These are phyloP conservation scores for Papilio machaon DNA, from an alignment of 1,140 invertebrate genomes.

Conservation along the genomic window DNA sequence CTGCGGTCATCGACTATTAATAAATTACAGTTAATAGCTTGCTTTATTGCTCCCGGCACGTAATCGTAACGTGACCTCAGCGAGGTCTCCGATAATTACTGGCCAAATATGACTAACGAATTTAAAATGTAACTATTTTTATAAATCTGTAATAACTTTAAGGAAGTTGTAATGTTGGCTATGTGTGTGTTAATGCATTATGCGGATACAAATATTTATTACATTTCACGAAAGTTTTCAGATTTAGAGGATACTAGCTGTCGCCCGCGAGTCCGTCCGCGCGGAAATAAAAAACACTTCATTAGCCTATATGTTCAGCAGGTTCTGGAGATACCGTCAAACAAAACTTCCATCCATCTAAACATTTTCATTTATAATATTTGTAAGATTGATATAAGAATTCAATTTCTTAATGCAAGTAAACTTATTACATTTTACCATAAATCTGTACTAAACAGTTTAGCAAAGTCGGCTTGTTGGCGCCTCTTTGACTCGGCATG, in stretches of 20 bases:
- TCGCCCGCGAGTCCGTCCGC: too few relatives aligned
- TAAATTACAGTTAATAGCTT: not conserved
- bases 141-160: not conserved
- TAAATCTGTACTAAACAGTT: not conserved
- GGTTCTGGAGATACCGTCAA: too few relatives aligned
- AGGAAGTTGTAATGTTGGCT: not conserved
- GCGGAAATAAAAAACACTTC: too few relatives aligned
- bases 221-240: too few relatives aligned
- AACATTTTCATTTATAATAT: too few relatives aligned
- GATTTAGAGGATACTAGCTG: too few relatives aligned
- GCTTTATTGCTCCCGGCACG: conserved; percentile 8
- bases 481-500: not conserved
- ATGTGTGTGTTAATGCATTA: not conserved
- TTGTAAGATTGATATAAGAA: too few relatives aligned
- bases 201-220: too few relatives aligned
- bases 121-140: conserved; percentile 2
- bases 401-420: too few relatives aligned
- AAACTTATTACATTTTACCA: too few relatives aligned
- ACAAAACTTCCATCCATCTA: too few relatives aligned
- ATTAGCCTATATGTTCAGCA: too few relatives aligned
- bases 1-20: conserved; percentile 16
- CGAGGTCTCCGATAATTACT: conserved; percentile 8
- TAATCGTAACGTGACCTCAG: conserved; percentile 14
- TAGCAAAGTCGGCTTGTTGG: not conserved
- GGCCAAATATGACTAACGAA: not conserved